These are phyloP conservation scores for Cephus pulcher DNA, from an alignment of 2,888 invertebrate species.

Conservation along the genomic window DNA sequence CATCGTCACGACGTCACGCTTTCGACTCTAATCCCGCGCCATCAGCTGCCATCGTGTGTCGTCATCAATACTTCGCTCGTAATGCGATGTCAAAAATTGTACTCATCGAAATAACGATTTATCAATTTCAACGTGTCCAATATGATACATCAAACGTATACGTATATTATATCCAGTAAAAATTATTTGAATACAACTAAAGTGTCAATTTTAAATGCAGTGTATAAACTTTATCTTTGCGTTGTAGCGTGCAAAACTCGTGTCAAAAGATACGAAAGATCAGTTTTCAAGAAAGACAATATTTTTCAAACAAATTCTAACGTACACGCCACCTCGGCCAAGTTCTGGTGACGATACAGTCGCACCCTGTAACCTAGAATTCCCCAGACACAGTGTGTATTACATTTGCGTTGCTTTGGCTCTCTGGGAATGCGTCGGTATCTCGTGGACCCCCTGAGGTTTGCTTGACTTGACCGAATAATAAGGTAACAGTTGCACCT, in stretches of 20 bases:
- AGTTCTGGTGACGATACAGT: conserved; percentile 19
- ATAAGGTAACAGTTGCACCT: conserved; percentile 76
- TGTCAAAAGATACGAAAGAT: neutral
- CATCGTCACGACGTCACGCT: conserved; percentile 40
- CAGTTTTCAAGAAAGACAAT: neutral
- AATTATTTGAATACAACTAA: neutral
- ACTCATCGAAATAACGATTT: neutral
- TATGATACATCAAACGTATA: neutral
- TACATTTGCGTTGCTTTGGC: conserved; percentile 68
- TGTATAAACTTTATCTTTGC: neutral
- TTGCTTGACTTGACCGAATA: conserved; percentile 68
- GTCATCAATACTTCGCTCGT: conserved; percentile 36
- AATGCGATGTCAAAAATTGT: neutral
- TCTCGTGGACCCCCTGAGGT: conserved; percentile 68
- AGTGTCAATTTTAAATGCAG: neutral
- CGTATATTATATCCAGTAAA: neutral
- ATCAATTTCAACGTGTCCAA: neutral
- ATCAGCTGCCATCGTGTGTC: conserved; percentile 29
- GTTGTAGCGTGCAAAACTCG: neutral
- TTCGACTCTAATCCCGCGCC: conserved; percentile 44
- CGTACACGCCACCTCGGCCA: conserved; percentile 6
- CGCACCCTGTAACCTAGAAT: conserved; percentile 20
- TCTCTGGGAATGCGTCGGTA: conserved; percentile 74
- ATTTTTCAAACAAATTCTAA: neutral
- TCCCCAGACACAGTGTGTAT: conserved; percentile 63